Conservation (phyloP, 2,888 invertebrate genomes). For the Drosophila lacicola region DNA sequence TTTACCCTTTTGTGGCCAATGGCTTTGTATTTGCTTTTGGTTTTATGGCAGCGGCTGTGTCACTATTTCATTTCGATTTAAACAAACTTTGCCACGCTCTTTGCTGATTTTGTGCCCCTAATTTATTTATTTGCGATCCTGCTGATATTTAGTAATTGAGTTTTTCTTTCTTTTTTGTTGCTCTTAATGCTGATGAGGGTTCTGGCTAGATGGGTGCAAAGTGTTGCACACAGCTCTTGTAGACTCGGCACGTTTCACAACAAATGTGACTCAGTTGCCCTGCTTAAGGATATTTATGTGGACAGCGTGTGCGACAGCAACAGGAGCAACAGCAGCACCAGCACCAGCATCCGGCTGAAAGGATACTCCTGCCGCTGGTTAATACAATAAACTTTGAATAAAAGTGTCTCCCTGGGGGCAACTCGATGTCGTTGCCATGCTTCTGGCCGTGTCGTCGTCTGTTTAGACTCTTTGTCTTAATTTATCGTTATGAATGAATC, state of each 20-base stretch:
- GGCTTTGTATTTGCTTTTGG: slow-evolving; percentile 73
- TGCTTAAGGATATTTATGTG: slow-evolving; percentile 67
- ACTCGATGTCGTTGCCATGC: slow-evolving; percentile 43
- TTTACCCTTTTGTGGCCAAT: slow-evolving; percentile 57
- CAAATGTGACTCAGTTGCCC: slow-evolving; percentile 57
- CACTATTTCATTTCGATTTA: slow-evolving; percentile 79
- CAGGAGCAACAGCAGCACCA: neutral
- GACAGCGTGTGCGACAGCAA: slow-evolving; percentile 28
- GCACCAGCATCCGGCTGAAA: slow-evolving; percentile 19
- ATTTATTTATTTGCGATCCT: slow-evolving; percentile 79
- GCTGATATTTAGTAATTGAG: slow-evolving; percentile 75
- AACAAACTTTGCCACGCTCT: slow-evolving; percentile 65
- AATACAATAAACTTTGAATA: slow-evolving; percentile 64
- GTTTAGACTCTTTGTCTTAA: slow-evolving; percentile 65
- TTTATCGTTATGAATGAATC: slow-evolving; percentile 79
- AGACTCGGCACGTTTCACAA: slow-evolving; percentile 54
- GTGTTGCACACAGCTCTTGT: slow-evolving; percentile 18
- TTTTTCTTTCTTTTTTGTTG: slow-evolving; percentile 47
- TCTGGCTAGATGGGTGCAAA: slow-evolving; percentile 1
- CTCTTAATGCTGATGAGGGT: slow-evolving; percentile 48
- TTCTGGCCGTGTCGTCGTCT: slow-evolving; percentile 41
- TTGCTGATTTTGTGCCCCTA: slow-evolving; percentile 72
- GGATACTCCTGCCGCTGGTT: slow-evolving; percentile 36
- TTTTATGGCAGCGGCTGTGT: slow-evolving; percentile 66
- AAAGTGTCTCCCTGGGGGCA: slow-evolving; percentile 65